A percentile compares a stretch with the other conserved stretches of the same genome.
These are phyloP conservation scores for Ginglymostoma cirratum DNA, from an alignment of 2,113 vertebrate genomes.

Conservation along the genomic window DNA sequence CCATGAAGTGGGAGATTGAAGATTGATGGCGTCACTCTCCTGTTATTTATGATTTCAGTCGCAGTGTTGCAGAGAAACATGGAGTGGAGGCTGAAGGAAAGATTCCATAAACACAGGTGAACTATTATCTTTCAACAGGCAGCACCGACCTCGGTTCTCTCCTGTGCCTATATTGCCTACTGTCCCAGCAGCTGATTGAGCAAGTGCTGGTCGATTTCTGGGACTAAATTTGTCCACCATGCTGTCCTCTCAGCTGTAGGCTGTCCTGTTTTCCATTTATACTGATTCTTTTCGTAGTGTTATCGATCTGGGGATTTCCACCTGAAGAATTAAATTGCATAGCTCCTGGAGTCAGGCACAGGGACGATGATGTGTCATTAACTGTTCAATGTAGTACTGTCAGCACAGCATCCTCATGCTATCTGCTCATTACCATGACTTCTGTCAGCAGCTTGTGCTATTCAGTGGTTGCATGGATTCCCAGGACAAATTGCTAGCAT, in stretches of 20 bases:
- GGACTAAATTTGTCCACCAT: background rate
- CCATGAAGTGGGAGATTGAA: background rate
- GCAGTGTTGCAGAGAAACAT: background rate
- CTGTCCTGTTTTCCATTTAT: background rate
- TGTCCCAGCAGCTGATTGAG: background rate
- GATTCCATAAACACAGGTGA: background rate
- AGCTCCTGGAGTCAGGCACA: background rate
- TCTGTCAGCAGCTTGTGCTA: background rate
- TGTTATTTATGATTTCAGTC: background rate
- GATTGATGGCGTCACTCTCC: background rate
- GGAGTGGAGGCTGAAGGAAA: background rate
- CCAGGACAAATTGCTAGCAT: background rate
- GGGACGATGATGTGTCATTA: background rate
- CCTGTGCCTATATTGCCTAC: background rate
- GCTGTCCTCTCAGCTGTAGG: background rate
- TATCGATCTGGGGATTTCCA: background rate
- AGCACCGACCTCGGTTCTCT: background rate
- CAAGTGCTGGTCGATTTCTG: background rate
- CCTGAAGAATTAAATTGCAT: background rate
- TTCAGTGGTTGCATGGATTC: background rate
- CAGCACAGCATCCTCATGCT: background rate
- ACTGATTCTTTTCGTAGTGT: background rate
- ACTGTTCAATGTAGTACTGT: background rate
- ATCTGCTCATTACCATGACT: background rate
- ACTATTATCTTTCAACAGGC: background rate